Conservation (phyloP, 1,140 invertebrate genomes). For the Copidosoma floridanum region DNA sequence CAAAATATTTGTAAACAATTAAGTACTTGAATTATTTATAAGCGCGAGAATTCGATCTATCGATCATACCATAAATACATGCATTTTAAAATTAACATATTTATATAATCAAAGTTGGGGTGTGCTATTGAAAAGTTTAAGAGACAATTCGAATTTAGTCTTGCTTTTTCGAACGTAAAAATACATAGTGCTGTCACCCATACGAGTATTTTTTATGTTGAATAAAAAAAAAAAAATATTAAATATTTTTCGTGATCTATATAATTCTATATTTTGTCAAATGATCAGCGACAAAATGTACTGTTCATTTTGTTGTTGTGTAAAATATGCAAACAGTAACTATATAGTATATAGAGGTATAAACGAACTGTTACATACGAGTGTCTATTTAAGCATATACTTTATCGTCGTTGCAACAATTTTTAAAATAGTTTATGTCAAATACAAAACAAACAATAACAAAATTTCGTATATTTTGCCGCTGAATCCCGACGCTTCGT, state of each 20-base stretch:
- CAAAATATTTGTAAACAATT: constrained; percentile 16
- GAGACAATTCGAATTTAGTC: constrained; percentile 9
- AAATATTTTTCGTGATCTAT: too few relatives aligned
- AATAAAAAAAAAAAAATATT: neutral
- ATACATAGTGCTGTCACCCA: constrained; percentile 11
- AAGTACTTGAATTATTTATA: constrained; percentile 6
- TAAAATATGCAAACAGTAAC: constrained; percentile 22
- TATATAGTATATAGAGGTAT: constrained; percentile 9
- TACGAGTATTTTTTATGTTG: too few relatives aligned
- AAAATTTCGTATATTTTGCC: constrained; percentile 1
- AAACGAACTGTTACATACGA: constrained; percentile 23
- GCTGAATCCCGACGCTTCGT: neutral
- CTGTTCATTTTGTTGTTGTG: constrained; percentile 18
- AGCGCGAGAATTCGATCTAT: neutral
- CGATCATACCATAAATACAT: too few relatives aligned
- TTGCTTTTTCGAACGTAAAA: constrained; percentile 23
- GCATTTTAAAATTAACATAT: constrained; percentile 20
- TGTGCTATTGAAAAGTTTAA: constrained; percentile 4
- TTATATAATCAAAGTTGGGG: constrained; percentile 15
- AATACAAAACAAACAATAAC: constrained; percentile 8
- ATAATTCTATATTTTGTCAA: too few relatives aligned
- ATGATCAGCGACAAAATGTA: too few relatives aligned
- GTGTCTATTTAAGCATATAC: constrained; percentile 25
- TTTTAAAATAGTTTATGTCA: constrained; percentile 24
- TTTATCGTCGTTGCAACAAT: constrained; percentile 25